Evolutionary conservation across 2,113 vertebrate genomes (phyloP).

Genomic region (Cariama cristata): DNA sequence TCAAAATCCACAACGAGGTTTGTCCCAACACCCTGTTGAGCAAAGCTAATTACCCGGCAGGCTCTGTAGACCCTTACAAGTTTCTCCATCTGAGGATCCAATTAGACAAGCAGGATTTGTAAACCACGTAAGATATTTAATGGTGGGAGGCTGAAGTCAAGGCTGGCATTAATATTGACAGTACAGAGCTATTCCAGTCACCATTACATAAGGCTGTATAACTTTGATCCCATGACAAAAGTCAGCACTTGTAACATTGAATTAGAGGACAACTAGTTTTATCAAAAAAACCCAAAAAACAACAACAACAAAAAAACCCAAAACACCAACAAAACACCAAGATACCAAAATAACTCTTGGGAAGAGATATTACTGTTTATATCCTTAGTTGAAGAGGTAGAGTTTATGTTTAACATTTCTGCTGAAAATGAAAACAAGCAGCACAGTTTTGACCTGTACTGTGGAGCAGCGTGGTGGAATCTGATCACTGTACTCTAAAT

Average conservation of each 20-base stretch:
- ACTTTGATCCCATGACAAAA: neutral
- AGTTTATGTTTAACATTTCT: slow-evolving; percentile 28
- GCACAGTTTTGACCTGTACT: neutral
- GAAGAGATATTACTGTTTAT: neutral
- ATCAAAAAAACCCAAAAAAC: neutral
- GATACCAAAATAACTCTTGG: neutral
- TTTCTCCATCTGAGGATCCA: neutral
- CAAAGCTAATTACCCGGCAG: neutral
- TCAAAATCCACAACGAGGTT: neutral
- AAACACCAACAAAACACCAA: too few relatives aligned
- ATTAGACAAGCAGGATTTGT: neutral
- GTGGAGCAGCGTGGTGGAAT: neutral
- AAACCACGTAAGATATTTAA: neutral
- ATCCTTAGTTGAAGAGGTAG: neutral
- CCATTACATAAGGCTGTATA: neutral
- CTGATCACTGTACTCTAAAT: slow-evolving; percentile 12
- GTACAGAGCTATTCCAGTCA: neutral
- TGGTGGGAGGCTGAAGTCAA: neutral
- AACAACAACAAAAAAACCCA: too few relatives aligned
- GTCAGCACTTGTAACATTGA: neutral
- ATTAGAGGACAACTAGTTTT: neutral
- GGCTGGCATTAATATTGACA: neutral
- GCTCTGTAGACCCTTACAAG: neutral
- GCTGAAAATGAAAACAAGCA: slow-evolving; percentile 40
- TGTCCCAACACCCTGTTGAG: neutral